These are phyloP conservation scores for Copsychus sechellarum DNA, from an alignment of 2,113 vertebrate genomes.

Conservation along the genomic window DNA sequence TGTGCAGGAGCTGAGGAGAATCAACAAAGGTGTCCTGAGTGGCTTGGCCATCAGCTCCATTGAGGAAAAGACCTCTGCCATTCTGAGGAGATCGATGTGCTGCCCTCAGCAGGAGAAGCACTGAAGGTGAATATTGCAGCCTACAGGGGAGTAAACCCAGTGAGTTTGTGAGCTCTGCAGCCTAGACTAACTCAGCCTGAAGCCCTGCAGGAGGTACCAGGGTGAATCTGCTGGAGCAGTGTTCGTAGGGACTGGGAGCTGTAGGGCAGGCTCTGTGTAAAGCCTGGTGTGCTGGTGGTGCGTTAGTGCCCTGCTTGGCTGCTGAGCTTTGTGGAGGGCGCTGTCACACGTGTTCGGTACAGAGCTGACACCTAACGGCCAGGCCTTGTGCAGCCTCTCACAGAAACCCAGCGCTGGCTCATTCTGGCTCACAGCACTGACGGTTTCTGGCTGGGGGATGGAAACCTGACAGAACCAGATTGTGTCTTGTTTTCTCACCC, in stretches of 20 bases:
- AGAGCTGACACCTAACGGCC: constrained; percentile 28
- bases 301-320: rapidly evolving
- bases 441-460: background rate
- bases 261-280: background rate
- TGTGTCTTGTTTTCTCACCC: background rate
- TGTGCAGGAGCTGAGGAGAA: constrained; percentile 63
- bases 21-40: constrained; percentile 63
- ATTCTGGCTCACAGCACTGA: rapidly evolving
- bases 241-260: background rate
- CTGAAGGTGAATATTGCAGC: constrained; percentile 14
- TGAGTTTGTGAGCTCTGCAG: background rate
- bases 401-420: background rate
- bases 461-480: background rate
- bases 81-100: constrained; percentile 22
- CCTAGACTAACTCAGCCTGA: too few species aligned
- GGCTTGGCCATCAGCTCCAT: constrained; percentile 70
- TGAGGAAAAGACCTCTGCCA: constrained; percentile 60
- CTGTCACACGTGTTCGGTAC: background rate
- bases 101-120: background rate
- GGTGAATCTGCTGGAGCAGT: background rate
- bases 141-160: background rate
- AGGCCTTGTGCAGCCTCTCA: background rate
- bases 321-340: rapidly evolving
- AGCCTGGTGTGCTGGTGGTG: too few species aligned
- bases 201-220: background rate